Conservation (phyloP, 2,888 invertebrate species). For the Phortica okadai region DNA sequence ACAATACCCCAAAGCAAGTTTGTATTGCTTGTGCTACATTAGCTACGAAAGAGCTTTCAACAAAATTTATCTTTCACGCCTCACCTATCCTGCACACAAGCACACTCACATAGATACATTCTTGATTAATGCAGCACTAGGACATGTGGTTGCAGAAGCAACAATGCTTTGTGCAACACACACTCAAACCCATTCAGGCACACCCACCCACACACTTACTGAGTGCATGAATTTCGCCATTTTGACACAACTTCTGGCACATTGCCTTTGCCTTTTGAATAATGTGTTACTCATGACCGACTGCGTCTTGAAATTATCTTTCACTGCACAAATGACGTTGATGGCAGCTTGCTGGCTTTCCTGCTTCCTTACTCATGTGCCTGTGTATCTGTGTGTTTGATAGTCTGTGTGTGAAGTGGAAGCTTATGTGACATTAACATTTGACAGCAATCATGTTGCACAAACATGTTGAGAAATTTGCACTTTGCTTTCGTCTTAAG, state of each 20-base stretch:
- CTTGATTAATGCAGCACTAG: no score
- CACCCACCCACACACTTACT: background rate
- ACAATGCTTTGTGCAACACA: no score
- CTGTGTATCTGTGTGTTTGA: background rate
- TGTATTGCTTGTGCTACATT: no score
- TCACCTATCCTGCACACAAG: no score
- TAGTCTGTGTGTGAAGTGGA: background rate
- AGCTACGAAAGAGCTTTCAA: no score
- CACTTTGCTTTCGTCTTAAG: no score
- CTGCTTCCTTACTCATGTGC: background rate
- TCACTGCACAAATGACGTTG: background rate
- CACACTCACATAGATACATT: no score
- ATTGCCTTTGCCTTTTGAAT: background rate
- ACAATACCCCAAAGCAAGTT: no score
- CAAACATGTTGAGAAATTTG: background rate
- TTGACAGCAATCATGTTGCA: slow-evolving; percentile 25
- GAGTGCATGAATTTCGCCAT: background rate
- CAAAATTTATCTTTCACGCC: no score
- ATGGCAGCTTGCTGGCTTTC: slow-evolving; percentile 10
- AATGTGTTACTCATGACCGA: background rate
- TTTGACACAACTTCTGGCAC: background rate
- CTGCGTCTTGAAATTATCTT: slow-evolving; percentile 6
- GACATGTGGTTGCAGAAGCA: no score
- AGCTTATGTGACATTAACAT: slow-evolving; percentile 20
- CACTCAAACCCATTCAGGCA: no score